Evolutionary conservation across 2,113 vertebrate genomes (phyloP).

Genomic region (Aegithalos caudatus): DNA sequence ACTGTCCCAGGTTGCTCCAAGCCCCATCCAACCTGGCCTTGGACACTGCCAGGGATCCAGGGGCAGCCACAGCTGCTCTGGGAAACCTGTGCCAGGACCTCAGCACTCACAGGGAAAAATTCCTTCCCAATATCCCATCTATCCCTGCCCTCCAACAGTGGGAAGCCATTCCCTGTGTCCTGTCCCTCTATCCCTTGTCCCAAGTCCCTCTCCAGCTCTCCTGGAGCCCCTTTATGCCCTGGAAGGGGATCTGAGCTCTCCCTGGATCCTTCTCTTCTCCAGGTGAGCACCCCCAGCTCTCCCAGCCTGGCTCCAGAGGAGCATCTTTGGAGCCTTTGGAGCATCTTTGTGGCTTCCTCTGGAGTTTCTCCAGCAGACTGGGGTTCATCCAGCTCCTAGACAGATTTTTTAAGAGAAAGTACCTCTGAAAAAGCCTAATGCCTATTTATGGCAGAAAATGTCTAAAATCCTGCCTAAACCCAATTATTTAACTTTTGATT

Average conservation of each 20-base stretch:
- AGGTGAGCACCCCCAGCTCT: fast-evolving
- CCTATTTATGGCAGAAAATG: not conserved
- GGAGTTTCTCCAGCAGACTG: not conserved
- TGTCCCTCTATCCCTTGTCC: not conserved
- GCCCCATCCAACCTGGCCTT: fast-evolving
- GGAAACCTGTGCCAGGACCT: fast-evolving
- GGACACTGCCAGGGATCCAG: not conserved
- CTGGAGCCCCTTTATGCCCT: not conserved
- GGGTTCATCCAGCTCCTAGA: not conserved
- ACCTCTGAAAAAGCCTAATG: not conserved
- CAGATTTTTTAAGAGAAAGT: not conserved
- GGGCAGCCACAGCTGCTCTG: not conserved
- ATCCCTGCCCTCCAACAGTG: not conserved
- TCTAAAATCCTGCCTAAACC: not conserved
- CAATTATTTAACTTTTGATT: not conserved
- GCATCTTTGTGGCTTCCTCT: not conserved
- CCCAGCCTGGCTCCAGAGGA: not conserved
- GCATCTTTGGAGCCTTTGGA: not conserved
- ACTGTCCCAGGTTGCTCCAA: fast-evolving
- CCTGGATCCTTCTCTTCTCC: not conserved
- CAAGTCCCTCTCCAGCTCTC: not conserved
- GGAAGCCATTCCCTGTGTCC: not conserved
- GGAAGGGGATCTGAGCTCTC: not conserved
- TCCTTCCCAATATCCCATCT: not conserved
- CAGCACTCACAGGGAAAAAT: fast-evolving